A percentile compares a stretch with the other conserved stretches of the same genome.
Evolutionary conservation across 2,888 invertebrate species (phyloP).

Genomic region (Tipula helvola): DNA sequence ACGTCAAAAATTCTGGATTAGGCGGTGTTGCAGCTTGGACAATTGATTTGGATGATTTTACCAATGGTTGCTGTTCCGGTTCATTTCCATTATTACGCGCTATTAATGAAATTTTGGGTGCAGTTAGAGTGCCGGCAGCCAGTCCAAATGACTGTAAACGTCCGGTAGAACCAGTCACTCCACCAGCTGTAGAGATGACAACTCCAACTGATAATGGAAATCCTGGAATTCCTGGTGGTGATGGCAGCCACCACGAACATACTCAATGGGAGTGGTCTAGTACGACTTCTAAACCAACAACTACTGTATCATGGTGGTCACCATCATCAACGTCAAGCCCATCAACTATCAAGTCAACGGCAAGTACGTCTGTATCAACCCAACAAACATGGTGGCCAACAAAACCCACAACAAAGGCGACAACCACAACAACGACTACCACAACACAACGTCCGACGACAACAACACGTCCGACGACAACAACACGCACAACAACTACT

Average conservation of each 20-base stretch:
- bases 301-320: slow-evolving; percentile 22
- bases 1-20: slow-evolving; percentile 56
- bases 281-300: not conserved
- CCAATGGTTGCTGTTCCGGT: slow-evolving; percentile 70
- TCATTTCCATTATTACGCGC: slow-evolving; percentile 64
- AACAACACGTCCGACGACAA: slow-evolving; percentile 18
- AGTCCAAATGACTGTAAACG: slow-evolving; percentile 49
- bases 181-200: slow-evolving; percentile 60
- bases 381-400: slow-evolving; percentile 38
- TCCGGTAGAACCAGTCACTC: slow-evolving; percentile 60
- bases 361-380: slow-evolving; percentile 24
- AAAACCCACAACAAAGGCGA: slow-evolving; percentile 19
- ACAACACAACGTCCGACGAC: slow-evolving; percentile 23
- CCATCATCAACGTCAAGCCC: slow-evolving; percentile 27
- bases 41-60: slow-evolving; percentile 76
- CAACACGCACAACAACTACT: slow-evolving; percentile 21
- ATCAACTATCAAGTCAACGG: slow-evolving; percentile 19
- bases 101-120: slow-evolving; percentile 63
- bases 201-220: slow-evolving; percentile 49
- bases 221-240: slow-evolving; percentile 17
- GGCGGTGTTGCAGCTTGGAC: slow-evolving; percentile 84
- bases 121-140: slow-evolving; percentile 41
- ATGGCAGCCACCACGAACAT: slow-evolving; percentile 22
- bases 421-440: slow-evolving; percentile 20
- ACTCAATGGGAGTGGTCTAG: slow-evolving; percentile 13